These are phyloP conservation scores for Alligator sinensis DNA, from an alignment of 2,113 vertebrate species.

Conservation along the genomic window DNA sequence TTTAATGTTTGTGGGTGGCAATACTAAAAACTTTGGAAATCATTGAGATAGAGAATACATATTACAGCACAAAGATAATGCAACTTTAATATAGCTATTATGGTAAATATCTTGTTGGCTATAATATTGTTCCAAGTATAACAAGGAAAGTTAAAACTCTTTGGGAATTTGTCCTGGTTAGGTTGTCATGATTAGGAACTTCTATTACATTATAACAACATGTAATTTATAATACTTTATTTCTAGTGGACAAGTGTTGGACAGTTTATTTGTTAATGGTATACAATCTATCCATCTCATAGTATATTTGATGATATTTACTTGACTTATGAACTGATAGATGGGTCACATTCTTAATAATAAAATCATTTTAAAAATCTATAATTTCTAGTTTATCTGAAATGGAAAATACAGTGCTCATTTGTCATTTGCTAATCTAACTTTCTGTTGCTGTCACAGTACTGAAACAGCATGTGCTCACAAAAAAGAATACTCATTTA, in stretches of 20 bases:
- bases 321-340: slow-evolving; percentile 56
- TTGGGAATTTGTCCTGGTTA: slow-evolving; percentile 21
- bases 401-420: slow-evolving; percentile 39
- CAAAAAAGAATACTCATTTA: neutral
- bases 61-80: no score
- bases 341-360: slow-evolving; percentile 17
- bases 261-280: neutral
- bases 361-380: slow-evolving; percentile 30
- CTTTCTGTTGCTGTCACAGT: neutral
- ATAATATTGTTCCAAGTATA: slow-evolving; percentile 6
- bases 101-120: no score
- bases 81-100: no score
- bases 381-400: slow-evolving; percentile 34
- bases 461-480: neutral
- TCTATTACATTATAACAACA: neutral
- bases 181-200: neutral
- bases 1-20: no score
- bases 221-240: neutral
- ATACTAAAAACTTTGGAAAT: no score
- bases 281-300: neutral
- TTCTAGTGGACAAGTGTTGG: neutral
- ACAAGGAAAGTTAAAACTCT: slow-evolving; percentile 25
- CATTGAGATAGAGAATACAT: no score
- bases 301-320: neutral
- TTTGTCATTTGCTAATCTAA: slow-evolving; percentile 49